Percentiles rank a stretch among this genome's conserved stretches.
phyloP scores from a whole-genome alignment of 2,888 invertebrate genomes.

The Monochamus alternatus region DNA sequence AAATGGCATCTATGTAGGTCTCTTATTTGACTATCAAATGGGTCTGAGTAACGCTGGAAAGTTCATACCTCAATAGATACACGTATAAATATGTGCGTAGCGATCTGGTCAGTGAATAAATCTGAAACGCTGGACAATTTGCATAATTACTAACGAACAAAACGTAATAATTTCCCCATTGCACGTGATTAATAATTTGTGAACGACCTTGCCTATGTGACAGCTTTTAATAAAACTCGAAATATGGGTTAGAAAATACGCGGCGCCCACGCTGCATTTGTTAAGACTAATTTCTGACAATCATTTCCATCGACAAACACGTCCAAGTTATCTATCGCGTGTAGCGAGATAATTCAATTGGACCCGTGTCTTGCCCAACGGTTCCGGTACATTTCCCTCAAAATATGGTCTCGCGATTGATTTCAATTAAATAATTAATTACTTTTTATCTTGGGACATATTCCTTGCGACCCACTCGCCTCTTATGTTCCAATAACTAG shows the following conservation, averaged over 20 bases:
- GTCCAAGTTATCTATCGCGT: not conserved
- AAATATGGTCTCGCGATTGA: conserved; percentile 21
- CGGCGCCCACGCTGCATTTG: conserved; percentile 37
- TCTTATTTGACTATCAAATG: not conserved
- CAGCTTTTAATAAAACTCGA: conserved; percentile 38
- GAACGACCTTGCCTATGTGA: conserved; percentile 36
- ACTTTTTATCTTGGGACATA: conserved; percentile 15
- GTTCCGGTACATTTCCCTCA: conserved; percentile 24
- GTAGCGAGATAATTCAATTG: conserved; percentile 28
- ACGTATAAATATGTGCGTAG: not conserved
- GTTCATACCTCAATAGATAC: not conserved
- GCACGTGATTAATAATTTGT: conserved; percentile 43
- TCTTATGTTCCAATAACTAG: conserved; percentile 11
- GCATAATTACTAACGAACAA: conserved; percentile 23
- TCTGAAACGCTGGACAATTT: conserved; percentile 11
- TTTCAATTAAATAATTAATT: conserved; percentile 31
- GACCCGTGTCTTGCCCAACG: conserved; percentile 24
- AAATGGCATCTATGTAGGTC: not conserved
- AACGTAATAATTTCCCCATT: conserved; percentile 34
- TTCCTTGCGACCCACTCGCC: conserved; percentile 14
- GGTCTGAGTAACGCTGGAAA: not conserved
- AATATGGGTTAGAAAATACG: conserved; percentile 42
- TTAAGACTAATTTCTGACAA: conserved; percentile 35
- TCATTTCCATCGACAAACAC: conserved; percentile 24
- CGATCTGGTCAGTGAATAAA: conserved; percentile 14